Conservation (phyloP, 2,113 vertebrate species). For the Taurulus bubalis region DNA sequence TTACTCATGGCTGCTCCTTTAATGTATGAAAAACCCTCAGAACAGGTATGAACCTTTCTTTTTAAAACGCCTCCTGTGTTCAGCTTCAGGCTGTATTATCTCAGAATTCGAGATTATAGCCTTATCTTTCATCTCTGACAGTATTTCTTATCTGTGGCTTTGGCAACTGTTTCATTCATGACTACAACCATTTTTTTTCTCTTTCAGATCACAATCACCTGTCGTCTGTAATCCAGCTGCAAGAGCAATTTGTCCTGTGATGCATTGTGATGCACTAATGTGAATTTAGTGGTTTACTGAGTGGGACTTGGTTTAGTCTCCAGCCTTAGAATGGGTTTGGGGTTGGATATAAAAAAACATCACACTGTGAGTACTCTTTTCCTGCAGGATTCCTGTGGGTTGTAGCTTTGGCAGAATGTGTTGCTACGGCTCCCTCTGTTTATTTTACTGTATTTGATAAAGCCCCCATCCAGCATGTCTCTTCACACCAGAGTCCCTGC, state of each 20-base stretch:
- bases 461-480: slow-evolving; percentile 62
- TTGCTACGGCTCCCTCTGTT: slow-evolving; percentile 65
- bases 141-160: neutral
- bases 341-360: slow-evolving; percentile 65
- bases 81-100: neutral
- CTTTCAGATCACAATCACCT: neutral
- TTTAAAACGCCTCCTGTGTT: neutral
- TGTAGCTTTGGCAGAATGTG: slow-evolving; percentile 70
- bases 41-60: neutral
- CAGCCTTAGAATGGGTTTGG: slow-evolving; percentile 48
- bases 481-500: slow-evolving; percentile 65
- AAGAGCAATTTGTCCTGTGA: slow-evolving; percentile 33
- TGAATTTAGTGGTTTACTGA: slow-evolving; percentile 44
- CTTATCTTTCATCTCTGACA: neutral
- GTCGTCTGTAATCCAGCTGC: slow-evolving; percentile 10
- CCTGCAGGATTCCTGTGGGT: slow-evolving; percentile 67
- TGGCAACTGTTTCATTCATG: slow-evolving; percentile 19
- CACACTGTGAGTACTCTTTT: slow-evolving; percentile 62
- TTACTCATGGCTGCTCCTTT: slow-evolving; percentile 11
- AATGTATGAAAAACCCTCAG: neutral
- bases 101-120: neutral
- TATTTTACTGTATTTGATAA: slow-evolving; percentile 74
- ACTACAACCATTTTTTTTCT: neutral
- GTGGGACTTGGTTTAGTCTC: slow-evolving; percentile 60
- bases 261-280: slow-evolving; percentile 27